Evolutionary conservation across 2,797 vertebrate genomes (phyloP), one percentile per base, ranked within the genome.

Genomic region (Sebastes hopkinsi): DNA sequence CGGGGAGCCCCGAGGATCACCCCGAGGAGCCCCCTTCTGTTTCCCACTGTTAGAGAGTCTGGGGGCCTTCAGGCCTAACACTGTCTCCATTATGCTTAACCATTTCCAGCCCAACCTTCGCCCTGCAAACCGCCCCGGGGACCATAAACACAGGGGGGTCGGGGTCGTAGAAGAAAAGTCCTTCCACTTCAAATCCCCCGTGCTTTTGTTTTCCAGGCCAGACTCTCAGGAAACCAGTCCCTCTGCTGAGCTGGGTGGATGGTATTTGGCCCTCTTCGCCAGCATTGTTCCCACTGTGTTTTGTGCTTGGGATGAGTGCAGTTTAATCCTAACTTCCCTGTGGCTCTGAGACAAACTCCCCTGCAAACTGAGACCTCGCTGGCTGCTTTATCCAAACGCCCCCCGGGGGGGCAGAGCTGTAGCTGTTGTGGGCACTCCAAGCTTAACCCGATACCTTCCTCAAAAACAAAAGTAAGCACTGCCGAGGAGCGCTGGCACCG

Each of bases 51-150:
- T 74, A 27, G 12, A 61, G 71, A 79, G 65, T 75, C 78, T 25
- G 32, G 82, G 79, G 87, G 72, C 76, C 88, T 73, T 87, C 22
- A 76, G 81, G 84, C 83, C 75, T 38, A 88, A 89, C 89, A 92
- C 88, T 82, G 87, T 89, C 81, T 88, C 89, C 81, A 92, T 93
- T 92, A 92, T 91, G 56, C 75, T 78, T 91, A 93, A 93, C 74
- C 84, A 79, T 82, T 91, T 91, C 89, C 87, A 92, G 88, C 87
- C 85, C 88, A 92, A 77, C 88, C 89, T 85, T 59, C 36, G 77
- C 87, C 84, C 82, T 32, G 70, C 72, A 84, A 82, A 86, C 85
- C 82, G 82, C 91, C 84, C 70, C 23, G 5, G 88, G 82, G 77
- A 79, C 73, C 85, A 67, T 75, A 84, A 92, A 89, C 77, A 74